phyloP scores from a whole-genome alignment of 2,888 invertebrate species.

The Agrotis segetum region DNA sequence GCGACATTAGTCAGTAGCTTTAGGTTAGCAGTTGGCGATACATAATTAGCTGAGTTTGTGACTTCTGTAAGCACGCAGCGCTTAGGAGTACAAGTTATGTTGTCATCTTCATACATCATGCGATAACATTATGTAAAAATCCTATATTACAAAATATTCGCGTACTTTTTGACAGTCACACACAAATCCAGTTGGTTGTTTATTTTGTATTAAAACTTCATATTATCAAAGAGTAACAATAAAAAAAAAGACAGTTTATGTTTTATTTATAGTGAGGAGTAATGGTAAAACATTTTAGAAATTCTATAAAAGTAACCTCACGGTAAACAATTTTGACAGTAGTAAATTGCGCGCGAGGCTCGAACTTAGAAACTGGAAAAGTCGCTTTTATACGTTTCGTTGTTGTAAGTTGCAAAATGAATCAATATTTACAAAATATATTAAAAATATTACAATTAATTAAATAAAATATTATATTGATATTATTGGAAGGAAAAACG shows the following conservation, averaged over 20 bases:
- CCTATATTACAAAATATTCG: constrained; percentile 82
- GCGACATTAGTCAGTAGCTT: constrained; percentile 93
- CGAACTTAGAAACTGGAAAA: constrained; percentile 57
- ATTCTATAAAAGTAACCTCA: constrained; percentile 79
- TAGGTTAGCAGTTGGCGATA: constrained; percentile 93
- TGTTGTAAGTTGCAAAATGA: background rate
- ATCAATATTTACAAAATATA: background rate
- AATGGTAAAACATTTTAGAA: constrained; percentile 36
- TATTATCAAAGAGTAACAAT: constrained; percentile 27
- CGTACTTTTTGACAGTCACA: constrained; percentile 86
- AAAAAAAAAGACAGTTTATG: constrained; percentile 31
- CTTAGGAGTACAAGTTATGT: constrained; percentile 89
- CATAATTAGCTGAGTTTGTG: constrained; percentile 88
- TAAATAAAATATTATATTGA: background rate
- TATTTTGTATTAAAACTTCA: constrained; percentile 64
- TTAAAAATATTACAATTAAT: background rate
- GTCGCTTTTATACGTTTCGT: constrained; percentile 52
- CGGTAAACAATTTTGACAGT: constrained; percentile 87
- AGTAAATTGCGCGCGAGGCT: constrained; percentile 85
- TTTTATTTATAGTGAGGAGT: constrained; percentile 38
- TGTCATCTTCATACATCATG: constrained; percentile 90
- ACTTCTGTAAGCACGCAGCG: constrained; percentile 90
- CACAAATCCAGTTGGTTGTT: constrained; percentile 83
- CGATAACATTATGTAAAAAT: constrained; percentile 88
- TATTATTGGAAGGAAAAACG: background rate